A percentile compares a stretch with the other conserved stretches of the same genome.
Conservation (phyloP, 92 coral and sea anemone genomes). For the Zoanthus gigantus region DNA sequence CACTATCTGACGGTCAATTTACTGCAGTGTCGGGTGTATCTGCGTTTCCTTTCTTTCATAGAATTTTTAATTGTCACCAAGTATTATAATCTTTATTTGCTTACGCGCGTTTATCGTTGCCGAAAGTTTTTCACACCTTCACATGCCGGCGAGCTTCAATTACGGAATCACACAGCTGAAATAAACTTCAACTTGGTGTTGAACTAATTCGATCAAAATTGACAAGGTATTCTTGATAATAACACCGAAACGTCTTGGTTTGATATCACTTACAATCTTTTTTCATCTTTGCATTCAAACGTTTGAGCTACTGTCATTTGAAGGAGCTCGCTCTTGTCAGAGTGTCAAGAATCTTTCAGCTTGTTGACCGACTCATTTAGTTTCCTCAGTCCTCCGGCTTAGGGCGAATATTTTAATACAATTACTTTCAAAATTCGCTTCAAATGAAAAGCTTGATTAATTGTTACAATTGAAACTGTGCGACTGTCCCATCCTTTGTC, state of each 20-base stretch:
- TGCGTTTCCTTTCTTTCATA: conserved; percentile 16
- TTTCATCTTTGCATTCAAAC: not conserved
- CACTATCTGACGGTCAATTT: conserved; percentile 35
- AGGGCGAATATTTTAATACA: conserved; percentile 67
- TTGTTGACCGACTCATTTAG: conserved; percentile 75
- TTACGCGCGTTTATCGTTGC: not conserved
- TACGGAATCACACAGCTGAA: not conserved
- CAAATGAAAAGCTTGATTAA: conserved; percentile 16
- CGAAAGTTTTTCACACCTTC: conserved; percentile 36
- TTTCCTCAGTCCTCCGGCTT: conserved; percentile 64
- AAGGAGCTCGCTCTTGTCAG: conserved; percentile 32
- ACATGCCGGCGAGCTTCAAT: conserved; percentile 8
- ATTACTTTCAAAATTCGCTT: conserved; percentile 59
- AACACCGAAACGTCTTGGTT: not conserved
- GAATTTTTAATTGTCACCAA: conserved; percentile 33
- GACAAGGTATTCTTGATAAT: not conserved
- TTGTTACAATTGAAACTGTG: not conserved
- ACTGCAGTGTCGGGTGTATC: conserved; percentile 24
- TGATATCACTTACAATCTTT: not conserved
- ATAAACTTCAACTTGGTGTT: conserved; percentile 1
- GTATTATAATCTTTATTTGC: conserved; percentile 23
- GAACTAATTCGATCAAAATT: not conserved
- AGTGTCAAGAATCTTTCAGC: conserved; percentile 8
- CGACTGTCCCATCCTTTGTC: not conserved
- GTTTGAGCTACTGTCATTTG: conserved; percentile 30